A percentile compares a stretch with the other conserved stretches of the same genome.
phyloP scores from a whole-genome alignment of 2,888 invertebrate species.

The Mamestra brassicae region DNA sequence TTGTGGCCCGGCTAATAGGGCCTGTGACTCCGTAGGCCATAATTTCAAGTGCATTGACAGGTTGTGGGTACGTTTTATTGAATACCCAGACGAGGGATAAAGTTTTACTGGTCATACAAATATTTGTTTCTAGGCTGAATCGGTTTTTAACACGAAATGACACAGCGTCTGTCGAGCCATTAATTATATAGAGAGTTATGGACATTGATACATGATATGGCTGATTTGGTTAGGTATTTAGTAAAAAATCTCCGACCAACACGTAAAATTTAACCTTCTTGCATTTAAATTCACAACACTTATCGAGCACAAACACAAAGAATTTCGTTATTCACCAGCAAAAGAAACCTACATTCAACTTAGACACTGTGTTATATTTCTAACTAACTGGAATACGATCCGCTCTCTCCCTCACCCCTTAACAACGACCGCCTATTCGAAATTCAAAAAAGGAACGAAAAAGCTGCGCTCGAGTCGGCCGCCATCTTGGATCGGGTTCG shows the following conservation, averaged over 20 bases:
- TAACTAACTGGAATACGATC: slow-evolving; percentile 66
- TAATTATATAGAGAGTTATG: not conserved
- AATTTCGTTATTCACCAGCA: slow-evolving; percentile 16
- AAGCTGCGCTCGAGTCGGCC: slow-evolving; percentile 76
- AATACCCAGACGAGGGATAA: not conserved
- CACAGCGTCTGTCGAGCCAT: not conserved
- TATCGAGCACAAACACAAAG: slow-evolving; percentile 20
- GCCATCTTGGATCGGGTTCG: slow-evolving; percentile 79
- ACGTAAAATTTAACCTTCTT: not conserved
- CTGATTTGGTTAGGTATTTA: not conserved
- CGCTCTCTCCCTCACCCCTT: slow-evolving; percentile 64
- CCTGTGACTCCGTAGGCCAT: slow-evolving; percentile 8
- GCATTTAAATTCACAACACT: slow-evolving; percentile 4
- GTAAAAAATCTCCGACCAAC: not conserved
- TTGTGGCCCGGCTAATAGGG: slow-evolving; percentile 19
- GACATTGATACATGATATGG: not conserved
- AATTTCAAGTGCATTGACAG: slow-evolving; percentile 16
- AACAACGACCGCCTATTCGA: slow-evolving; percentile 75
- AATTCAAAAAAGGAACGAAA: slow-evolving; percentile 84
- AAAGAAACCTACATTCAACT: slow-evolving; percentile 46
- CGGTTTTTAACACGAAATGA: not conserved
- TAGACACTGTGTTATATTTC: slow-evolving; percentile 60
- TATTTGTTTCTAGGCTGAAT: not conserved
- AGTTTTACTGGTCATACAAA: not conserved
- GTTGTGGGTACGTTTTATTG: slow-evolving; percentile 10